phyloP scores from a whole-genome alignment of 2,797 vertebrate genomes.

The Alcedo atthis region DNA sequence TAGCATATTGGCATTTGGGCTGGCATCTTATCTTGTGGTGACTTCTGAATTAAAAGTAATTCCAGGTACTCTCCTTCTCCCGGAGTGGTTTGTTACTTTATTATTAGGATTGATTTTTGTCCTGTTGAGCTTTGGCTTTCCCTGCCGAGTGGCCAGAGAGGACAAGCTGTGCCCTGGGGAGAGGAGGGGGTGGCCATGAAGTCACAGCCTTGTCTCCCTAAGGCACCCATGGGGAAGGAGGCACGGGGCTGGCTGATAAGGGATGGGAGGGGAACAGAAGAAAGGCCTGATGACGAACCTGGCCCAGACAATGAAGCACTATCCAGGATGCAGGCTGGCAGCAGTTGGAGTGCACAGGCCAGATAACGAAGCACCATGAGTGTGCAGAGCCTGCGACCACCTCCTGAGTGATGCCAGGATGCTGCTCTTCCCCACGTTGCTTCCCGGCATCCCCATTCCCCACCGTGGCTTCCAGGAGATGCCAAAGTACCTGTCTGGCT shows the following conservation, averaged over 20 bases:
- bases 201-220: conserved; percentile 35
- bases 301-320: conserved; percentile 14
- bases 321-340: neutral
- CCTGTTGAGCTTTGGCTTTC: neutral
- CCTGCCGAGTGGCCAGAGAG: fast-evolving
- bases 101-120: conserved; percentile 27
- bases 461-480: neutral
- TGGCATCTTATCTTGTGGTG: neutral
- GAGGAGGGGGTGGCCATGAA: fast-evolving
- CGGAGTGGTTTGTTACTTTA: neutral
- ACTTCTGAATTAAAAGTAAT: conserved; percentile 45
- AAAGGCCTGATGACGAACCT: conserved; percentile 33
- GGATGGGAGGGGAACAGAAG: neutral
- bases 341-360: conserved; percentile 8
- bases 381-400: fast-evolving
- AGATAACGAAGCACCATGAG: neutral
- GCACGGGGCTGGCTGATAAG: conserved; percentile 1
- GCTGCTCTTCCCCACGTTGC: neutral
- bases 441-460: neutral
- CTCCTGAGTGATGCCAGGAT: fast-evolving
- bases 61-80: neutral
- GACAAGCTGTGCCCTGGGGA: neutral
- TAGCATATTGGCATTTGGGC: conserved; percentile 60
- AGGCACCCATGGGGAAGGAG: neutral
- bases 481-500: neutral